These are phyloP conservation scores for Norana najaformis DNA, from an alignment of 2,888 invertebrate species.

Conservation along the genomic window DNA sequence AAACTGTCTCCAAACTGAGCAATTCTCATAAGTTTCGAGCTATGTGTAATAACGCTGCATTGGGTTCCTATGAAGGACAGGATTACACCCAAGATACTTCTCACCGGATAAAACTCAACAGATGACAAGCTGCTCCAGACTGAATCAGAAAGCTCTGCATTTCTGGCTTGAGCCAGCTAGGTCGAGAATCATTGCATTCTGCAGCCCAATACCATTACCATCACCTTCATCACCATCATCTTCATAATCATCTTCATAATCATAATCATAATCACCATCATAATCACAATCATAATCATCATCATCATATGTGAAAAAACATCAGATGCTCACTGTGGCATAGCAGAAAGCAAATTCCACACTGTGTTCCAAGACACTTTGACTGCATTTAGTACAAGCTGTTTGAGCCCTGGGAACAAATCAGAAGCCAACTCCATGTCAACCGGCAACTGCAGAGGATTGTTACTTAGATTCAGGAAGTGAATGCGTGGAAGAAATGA, in stretches of 20 bases:
- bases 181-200: too few species aligned
- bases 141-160: too few species aligned
- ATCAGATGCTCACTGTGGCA: background rate
- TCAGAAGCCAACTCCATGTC: background rate
- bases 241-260: background rate
- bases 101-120: too few species aligned
- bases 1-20: too few species aligned
- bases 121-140: too few species aligned
- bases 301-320: background rate
- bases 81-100: too few species aligned
- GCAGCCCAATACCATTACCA: background rate
- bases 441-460: conserved; percentile 62
- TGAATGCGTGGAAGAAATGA: conserved; percentile 84
- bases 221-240: background rate
- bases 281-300: background rate
- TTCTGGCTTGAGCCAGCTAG: background rate
- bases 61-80: background rate
- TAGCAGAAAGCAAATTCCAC: conserved; percentile 8
- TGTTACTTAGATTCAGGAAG: conserved; percentile 89
- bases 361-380: background rate
- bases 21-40: too few species aligned
- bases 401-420: background rate
- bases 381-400: background rate
- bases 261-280: background rate
- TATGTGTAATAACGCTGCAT: too few species aligned